Base-by-base conservation (phyloP, 2,888 invertebrate species). In the Nemoura dubitans region DNA sequence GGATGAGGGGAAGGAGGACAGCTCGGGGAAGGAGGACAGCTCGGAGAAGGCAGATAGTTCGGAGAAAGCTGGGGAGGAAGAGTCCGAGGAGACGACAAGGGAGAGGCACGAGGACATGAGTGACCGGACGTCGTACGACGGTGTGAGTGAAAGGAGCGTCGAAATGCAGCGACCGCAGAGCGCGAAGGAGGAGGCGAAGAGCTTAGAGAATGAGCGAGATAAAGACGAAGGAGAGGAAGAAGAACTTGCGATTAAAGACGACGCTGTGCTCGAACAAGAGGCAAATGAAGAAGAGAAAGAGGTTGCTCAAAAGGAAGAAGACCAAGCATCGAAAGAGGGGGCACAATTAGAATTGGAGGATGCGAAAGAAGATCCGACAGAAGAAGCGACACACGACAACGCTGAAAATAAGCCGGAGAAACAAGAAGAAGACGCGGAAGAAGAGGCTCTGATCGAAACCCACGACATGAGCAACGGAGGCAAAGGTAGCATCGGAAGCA, bases 371-470 rank as follows among this genome's bases (percentile, higher is more conserved):
- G 25, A 28, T 82, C 76, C 78, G 28, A 83, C 82, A 27, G 30
- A 59, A 59, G 87, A 87, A 80, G 78, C 87, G 83, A 87, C 87
- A 87, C 82, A 78, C 78, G 86, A 88, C 59, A 87, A 87, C 36
- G 21, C 59, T 16, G 85, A 87, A 82, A 80, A 78, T 36, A 86
- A 86, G 86, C n/a, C 86, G 43, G 87, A 88, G 87, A 92, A 83
- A 91, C 92, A 89, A 92, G 92, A 90, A 90, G 92, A 87, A 89
- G 90, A 88, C 92, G 92, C 90, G 91, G 92, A 59, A 93, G 92
- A 89, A 92, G 92, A 89, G 92, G 92, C 42, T 21, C 59, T 59
- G 59, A 59, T 59, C 59, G 59, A 59, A 59, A 16, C 59, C 59
- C 21, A 59, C 59, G 59, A 59, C 59, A 59, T 59, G 59, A 59